Percentiles rank a stretch among this genome's conserved stretches.
Evolutionary conservation across 2,113 vertebrate genomes (phyloP).

Genomic region (Eurystomus gularis): DNA sequence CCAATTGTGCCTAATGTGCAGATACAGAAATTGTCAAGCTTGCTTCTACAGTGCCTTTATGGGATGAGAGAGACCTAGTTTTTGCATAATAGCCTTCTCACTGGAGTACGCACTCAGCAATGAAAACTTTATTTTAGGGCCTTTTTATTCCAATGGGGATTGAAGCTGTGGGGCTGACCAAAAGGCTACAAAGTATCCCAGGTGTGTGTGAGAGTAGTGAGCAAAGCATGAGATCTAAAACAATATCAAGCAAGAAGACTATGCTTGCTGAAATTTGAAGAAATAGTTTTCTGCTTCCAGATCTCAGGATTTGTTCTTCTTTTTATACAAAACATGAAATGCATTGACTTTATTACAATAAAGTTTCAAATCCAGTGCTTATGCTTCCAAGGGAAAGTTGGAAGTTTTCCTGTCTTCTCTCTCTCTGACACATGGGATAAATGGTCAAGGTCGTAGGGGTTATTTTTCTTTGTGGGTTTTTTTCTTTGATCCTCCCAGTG

Average conservation of each 20-base stretch:
- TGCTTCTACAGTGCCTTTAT: background rate
- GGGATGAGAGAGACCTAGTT: accelerated
- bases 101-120: background rate
- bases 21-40: background rate
- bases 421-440: background rate
- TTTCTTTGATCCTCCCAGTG: background rate
- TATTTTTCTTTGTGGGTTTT: background rate
- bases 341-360: background rate
- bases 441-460: background rate
- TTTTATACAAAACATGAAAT: background rate
- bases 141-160: background rate
- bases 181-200: background rate
- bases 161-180: background rate
- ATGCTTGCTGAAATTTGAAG: background rate
- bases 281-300: background rate
- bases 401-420: background rate
- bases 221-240: background rate
- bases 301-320: background rate
- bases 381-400: background rate
- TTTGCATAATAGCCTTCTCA: background rate
- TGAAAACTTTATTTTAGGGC: background rate
- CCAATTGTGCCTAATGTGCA: background rate
- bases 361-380: background rate
- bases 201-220: background rate
- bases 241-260: background rate